phyloP scores from a whole-genome alignment of 2,113 vertebrate genomes.

The Dipodomys merriami region DNA sequence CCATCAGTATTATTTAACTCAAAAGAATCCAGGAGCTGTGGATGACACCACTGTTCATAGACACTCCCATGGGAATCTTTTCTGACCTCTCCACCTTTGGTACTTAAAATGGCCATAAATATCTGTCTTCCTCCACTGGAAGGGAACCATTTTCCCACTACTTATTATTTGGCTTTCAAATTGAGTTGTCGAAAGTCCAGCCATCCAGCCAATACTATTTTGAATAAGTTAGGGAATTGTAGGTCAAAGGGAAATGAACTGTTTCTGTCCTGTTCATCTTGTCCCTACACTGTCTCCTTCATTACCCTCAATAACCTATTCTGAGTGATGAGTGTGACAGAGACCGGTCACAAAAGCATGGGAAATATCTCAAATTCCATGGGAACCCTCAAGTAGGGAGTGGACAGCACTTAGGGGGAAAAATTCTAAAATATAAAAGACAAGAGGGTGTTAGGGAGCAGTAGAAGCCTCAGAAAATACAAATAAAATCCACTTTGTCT shows the following conservation, averaged over 20 bases:
- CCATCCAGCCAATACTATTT: conserved; percentile 19
- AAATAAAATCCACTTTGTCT: neutral
- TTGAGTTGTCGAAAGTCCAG: conserved; percentile 11
- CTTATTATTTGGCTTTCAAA: conserved; percentile 48
- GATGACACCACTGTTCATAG: neutral
- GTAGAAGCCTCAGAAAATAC: neutral
- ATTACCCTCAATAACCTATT: neutral
- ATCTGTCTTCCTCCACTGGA: conserved; percentile 5
- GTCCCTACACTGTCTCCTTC: neutral
- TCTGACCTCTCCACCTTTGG: conserved; percentile 62
- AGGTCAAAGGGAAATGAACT: conserved; percentile 50
- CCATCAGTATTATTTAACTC: neutral
- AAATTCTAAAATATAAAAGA: neutral
- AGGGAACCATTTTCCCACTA: conserved; percentile 62
- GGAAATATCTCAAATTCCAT: conserved; percentile 53
- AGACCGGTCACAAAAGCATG: conserved; percentile 36
- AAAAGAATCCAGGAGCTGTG: neutral
- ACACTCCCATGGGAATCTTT: conserved; percentile 47
- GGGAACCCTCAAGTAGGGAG: neutral
- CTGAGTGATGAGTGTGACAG: conserved; percentile 29
- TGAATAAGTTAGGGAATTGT: conserved; percentile 30
- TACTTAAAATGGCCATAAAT: conserved; percentile 52
- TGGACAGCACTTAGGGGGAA: conserved; percentile 44
- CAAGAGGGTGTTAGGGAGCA: neutral
- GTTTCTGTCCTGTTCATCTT: neutral